phyloP scores from a whole-genome alignment of 2,888 invertebrate species.

The Papilio gigon region DNA sequence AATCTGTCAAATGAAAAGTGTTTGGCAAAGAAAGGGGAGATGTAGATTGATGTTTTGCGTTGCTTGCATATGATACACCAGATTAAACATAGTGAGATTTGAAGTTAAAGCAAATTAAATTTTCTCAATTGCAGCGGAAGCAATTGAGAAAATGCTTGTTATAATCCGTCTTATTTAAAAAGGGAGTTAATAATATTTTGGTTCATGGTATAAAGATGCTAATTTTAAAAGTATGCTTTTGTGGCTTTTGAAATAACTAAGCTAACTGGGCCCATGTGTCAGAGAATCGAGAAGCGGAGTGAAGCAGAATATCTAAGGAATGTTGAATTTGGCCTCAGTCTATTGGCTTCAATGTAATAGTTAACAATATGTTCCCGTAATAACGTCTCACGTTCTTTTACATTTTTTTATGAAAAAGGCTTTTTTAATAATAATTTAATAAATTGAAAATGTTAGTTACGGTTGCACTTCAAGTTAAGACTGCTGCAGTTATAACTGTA shows the following conservation, averaged over 20 bases:
- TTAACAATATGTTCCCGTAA: too few species aligned
- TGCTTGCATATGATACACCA: slow-evolving; percentile 62
- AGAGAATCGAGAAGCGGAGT: too few species aligned
- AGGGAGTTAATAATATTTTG: neutral
- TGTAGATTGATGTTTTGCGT: slow-evolving; percentile 69
- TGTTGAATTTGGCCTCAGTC: too few species aligned
- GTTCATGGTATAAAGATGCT: neutral
- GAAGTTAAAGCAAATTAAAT: neutral
- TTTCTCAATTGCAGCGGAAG: neutral
- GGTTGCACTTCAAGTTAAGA: too few species aligned
- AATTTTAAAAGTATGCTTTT: neutral
- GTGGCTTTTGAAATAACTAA: neutral
- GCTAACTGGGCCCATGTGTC: neutral
- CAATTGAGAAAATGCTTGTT: neutral
- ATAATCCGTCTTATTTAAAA: neutral
- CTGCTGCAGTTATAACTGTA: too few species aligned
- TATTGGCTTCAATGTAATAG: too few species aligned
- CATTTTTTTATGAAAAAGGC: too few species aligned
- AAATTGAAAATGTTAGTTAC: too few species aligned
- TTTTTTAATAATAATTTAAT: too few species aligned
- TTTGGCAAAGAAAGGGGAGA: slow-evolving; percentile 78
- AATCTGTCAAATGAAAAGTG: slow-evolving; percentile 82
- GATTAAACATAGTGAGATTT: slow-evolving; percentile 18
- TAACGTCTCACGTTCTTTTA: too few species aligned
- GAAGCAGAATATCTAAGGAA: too few species aligned